phyloP scores from a whole-genome alignment of 53 echinoderm and acorn worm genomes.

The Holothuria leucospilota region DNA sequence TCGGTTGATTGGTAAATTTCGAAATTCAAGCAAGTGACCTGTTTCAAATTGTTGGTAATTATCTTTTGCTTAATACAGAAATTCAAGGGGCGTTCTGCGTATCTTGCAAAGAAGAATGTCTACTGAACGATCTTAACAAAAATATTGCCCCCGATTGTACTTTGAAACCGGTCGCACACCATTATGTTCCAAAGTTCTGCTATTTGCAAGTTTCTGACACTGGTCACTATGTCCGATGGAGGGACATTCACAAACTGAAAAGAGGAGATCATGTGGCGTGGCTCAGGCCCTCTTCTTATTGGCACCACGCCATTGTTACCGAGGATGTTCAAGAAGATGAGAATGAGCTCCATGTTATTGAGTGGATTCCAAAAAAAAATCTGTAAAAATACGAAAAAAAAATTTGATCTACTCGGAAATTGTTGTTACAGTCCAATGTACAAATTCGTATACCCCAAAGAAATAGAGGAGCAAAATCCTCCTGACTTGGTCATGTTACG shows the following conservation, averaged over 20 bases:
- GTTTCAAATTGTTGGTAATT: no score
- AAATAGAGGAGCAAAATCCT: constrained; percentile 25
- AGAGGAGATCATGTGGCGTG: constrained; percentile 65
- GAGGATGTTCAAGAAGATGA: not conserved
- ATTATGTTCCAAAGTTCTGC: constrained; percentile 1
- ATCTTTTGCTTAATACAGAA: no score
- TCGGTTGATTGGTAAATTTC: no score
- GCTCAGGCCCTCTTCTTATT: constrained; percentile 20
- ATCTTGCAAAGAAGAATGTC: constrained; percentile 17
- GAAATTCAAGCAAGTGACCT: no score
- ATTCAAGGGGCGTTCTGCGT: not conserved
- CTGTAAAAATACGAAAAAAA: not conserved
- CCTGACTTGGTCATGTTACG: constrained; percentile 56
- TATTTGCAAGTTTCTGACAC: constrained; percentile 26
- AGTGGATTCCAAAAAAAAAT: not conserved
- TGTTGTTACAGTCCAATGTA: constrained; percentile 8
- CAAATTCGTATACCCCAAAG: constrained; percentile 7
- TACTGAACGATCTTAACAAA: not conserved
- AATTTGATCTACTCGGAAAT: not conserved
- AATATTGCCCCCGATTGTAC: not conserved
- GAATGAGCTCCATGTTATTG: constrained; percentile 9
- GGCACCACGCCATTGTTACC: constrained; percentile 69
- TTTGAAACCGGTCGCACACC: no score
- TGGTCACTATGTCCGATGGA: constrained; percentile 20
- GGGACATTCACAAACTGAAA: constrained; percentile 39